phyloP scores from a whole-genome alignment of 2,888 invertebrate species.

The Philonicus albiceps region DNA sequence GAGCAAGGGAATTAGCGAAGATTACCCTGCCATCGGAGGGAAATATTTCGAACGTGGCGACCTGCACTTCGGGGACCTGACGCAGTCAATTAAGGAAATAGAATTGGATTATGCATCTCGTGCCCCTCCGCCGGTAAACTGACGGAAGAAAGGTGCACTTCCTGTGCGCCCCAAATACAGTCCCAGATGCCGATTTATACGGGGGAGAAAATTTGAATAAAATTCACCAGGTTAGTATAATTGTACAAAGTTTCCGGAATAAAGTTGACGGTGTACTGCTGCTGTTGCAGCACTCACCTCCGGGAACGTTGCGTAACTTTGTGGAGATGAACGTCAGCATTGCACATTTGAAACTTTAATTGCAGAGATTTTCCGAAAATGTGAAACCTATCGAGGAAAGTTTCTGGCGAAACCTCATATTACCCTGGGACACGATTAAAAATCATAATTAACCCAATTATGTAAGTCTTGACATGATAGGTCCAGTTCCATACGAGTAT shows the following conservation, averaged over 20 bases:
- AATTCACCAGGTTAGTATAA: not conserved
- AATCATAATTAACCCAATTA: not conserved
- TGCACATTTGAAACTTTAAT: not conserved
- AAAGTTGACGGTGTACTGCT: not conserved
- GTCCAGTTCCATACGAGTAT: no score
- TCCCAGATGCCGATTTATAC: not conserved
- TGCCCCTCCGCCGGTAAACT: not conserved
- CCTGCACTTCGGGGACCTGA: not conserved
- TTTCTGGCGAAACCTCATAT: not conserved
- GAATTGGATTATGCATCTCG: not conserved
- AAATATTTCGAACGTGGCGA: not conserved
- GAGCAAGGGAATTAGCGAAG: not conserved
- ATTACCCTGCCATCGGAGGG: not conserved
- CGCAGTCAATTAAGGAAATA: not conserved
- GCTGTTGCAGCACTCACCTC: not conserved
- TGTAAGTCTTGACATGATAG: no score
- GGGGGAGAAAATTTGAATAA: not conserved
- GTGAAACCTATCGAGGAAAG: not conserved
- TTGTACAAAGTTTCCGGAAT: not conserved
- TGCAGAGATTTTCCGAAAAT: not conserved
- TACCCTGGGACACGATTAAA: not conserved
- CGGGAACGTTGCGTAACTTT: not conserved
- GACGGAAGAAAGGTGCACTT: not conserved
- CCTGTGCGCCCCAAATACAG: not conserved
- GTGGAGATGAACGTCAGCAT: not conserved